Evolutionary conservation across 2,797 vertebrate genomes (phyloP), one percentile per base, ranked within the genome.

Genomic region (Cryptoprocta ferox): DNA sequence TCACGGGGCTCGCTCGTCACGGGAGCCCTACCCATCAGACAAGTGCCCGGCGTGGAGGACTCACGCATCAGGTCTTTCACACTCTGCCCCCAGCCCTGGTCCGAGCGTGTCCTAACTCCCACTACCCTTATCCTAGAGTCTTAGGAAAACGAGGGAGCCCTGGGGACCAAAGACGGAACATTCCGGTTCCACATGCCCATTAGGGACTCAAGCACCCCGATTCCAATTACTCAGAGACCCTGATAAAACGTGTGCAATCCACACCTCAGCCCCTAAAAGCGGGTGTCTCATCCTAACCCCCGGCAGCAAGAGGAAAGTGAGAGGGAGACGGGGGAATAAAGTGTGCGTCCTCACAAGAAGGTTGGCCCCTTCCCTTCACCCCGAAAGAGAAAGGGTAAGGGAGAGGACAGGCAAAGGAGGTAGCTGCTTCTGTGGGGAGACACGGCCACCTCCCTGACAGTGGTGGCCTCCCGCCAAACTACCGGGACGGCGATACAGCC

Each of bases 201-300:
- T 48, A 63, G 68, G 87, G 68, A 79, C 37, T 32, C 65, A n/a
- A 42, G 80, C 65, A 81, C 80, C 89, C 84, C 93, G 82, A 39
- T 24, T 90, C 16, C 73, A 85, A 75, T 45, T 83, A 50, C 91
- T 75, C 89, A 66, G 73, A 83, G 70, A 89, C 93, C 86, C 83
- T 85, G 50, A 80, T 26, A 30, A 30, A 86, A 61, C 53, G 32
- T 45, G 39, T 37, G 30, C n/a, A 70, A 71, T 85, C 61, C 35
- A 39, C 63, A 63, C 50, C 91, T 89, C 70, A 39, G 63, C 68
- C 71, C 70, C 95, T 93, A 84, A 90, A 89, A 56, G 68, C n/a
- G 16, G n/a, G 28, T 42, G 45, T 65, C 79, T 48, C 12, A 0
- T 26, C 30, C 86, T 71, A 53, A 71, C 42, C 19, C 66, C 83